These are phyloP conservation scores for Poecilia gillii DNA, from an alignment of 2,797 vertebrate genomes.

Conservation along the genomic window DNA sequence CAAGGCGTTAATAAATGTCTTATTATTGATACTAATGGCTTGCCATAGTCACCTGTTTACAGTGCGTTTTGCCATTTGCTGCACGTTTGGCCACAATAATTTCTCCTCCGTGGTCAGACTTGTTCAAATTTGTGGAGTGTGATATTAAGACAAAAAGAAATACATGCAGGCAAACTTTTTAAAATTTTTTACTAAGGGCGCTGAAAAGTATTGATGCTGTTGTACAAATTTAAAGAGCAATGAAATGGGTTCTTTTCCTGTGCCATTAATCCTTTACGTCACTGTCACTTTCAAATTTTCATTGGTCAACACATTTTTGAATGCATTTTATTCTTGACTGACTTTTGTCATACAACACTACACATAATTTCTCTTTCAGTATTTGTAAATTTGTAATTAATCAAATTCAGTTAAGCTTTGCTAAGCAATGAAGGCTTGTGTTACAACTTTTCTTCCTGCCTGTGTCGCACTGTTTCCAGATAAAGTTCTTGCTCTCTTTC, in stretches of 20 bases:
- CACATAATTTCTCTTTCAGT: neutral
- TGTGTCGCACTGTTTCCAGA: slow-evolving; percentile 1
- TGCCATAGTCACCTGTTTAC: too few relatives aligned
- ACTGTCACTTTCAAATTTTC: neutral
- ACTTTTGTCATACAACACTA: neutral
- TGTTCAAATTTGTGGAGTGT: neutral
- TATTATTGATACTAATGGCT: too few relatives aligned
- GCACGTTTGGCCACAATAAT: neutral
- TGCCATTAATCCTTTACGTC: neutral
- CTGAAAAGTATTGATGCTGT: neutral
- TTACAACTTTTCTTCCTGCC: neutral
- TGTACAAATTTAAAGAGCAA: neutral
- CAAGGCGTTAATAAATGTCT: too few relatives aligned
- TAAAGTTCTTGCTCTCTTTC: neutral
- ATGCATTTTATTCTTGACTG: neutral
- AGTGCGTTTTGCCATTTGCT: too few relatives aligned
- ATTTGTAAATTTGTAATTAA: neutral
- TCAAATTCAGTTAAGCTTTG: neutral
- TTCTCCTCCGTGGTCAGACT: neutral
- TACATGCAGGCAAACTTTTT: neutral
- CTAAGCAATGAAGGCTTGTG: neutral
- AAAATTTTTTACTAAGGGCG: neutral
- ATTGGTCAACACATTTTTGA: neutral
- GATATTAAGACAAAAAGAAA: neutral
- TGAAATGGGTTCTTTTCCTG: neutral